Evolutionary conservation across 2,113 vertebrate species (phyloP).

Genomic region (Hyperopisus bebe): DNA sequence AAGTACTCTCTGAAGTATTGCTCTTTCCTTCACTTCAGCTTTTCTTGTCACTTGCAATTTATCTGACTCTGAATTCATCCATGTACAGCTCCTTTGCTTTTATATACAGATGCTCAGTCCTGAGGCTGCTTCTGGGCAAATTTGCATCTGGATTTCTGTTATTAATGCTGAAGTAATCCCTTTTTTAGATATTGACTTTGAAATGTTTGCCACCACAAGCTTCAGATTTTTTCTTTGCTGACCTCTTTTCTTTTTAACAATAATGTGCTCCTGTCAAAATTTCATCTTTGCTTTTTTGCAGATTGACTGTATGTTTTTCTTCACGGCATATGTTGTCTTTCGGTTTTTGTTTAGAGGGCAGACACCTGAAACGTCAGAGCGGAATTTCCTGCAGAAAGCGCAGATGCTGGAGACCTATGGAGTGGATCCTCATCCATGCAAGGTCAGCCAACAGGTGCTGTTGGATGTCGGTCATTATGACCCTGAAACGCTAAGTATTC

Average conservation of each 20-base stretch:
- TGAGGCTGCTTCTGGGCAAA: neutral
- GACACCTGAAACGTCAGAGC: constrained; percentile 83
- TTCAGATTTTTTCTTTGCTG: neutral
- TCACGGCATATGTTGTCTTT: neutral
- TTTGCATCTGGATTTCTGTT: neutral
- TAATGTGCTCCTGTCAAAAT: neutral
- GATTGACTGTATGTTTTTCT: neutral
- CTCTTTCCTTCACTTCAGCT: neutral
- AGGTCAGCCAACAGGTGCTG: constrained; percentile 61
- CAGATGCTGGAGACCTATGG: constrained; percentile 96
- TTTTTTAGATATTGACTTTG: neutral
- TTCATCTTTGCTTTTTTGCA: neutral
- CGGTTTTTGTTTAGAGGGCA: constrained; percentile 69
- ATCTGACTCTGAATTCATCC: neutral
- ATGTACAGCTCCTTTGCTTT: neutral
- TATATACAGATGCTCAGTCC: neutral
- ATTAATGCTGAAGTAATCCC: neutral
- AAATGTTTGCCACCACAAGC: neutral
- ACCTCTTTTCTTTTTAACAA: neutral
- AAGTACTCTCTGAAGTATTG: neutral
- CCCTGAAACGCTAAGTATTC: neutral
- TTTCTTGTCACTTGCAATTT: neutral
- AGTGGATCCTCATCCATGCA: constrained; percentile 93
- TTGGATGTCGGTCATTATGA: neutral
- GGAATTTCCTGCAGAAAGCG: constrained; percentile 91